Base-by-base conservation (phyloP, 2,888 invertebrate species). In the Globia sparganii region DNA sequence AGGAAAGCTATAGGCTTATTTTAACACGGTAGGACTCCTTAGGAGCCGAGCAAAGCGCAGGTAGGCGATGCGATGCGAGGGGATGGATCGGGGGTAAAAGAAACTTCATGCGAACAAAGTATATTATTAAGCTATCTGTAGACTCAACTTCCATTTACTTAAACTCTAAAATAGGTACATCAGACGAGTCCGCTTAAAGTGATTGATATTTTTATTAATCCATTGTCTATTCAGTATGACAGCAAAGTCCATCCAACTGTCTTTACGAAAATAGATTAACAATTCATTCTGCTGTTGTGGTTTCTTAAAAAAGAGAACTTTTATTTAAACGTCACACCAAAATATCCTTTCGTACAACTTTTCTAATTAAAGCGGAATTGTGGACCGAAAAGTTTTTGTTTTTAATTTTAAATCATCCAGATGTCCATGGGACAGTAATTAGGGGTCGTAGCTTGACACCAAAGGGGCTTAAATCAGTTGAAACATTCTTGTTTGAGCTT, bases 321-420 rank as follows among this genome's bases (percentile, higher is more conserved):
- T 71, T n/a, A n/a, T 65, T 49, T 11, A 58, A 68, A 69, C 34
- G 58, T 49, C 8, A 58, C 70, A 75, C 77, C 66, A 53, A 75
- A 86, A 85, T 72, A 68, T 68, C 77, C 74, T 65, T 78, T 25
- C 71, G 28, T 9, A 8, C 15, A 88, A 86, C 86, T 88, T 88
- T 88, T 83, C 77, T 88, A 88, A 88, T 88, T 88, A 88, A 86
- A 87, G 59, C 75, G 28, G 68, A 80, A 75, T 81, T 80, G 78
- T 78, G 81, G 64, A 76, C 71, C 62, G 64, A 37, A 81, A 83
- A 81, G 74, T 77, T 87, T 81, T 79, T 80, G 74, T 86, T 87
- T 88, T 87, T 76, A 75, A 87, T 86, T 88, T 84, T 88, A 84
- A 84, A 87, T 84, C 84, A 79, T 43, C 61, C 75, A 37, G 77